A percentile compares a stretch with the other conserved stretches of the same genome.
phyloP scores from a whole-genome alignment of 2,888 invertebrate species.

The Trachelus iudaicus region DNA sequence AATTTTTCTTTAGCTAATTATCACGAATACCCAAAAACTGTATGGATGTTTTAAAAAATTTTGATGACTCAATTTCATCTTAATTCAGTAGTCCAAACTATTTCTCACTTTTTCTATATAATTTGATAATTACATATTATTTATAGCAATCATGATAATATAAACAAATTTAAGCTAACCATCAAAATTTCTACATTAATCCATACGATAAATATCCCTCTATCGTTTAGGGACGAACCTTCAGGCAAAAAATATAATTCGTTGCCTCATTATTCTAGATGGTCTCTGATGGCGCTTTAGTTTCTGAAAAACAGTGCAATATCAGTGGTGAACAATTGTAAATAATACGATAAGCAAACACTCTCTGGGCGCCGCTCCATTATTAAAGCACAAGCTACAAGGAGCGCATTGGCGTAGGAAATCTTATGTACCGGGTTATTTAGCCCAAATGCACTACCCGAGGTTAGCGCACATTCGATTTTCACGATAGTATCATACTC shows the following conservation, averaged over 20 bases:
- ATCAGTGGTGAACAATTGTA: not conserved
- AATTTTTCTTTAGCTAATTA: not conserved
- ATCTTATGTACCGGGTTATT: not conserved
- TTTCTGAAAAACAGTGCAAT: not conserved
- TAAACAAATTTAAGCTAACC: not conserved
- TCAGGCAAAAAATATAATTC: not conserved
- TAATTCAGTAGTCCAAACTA: not conserved
- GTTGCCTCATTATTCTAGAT: not conserved
- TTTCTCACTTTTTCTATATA: not conserved
- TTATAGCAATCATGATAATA: not conserved
- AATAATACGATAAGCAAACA: conserved; percentile 53
- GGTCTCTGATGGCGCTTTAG: not conserved
- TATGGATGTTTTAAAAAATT: not conserved
- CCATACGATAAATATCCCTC: not conserved
- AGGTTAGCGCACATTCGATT: not conserved
- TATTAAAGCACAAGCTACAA: conserved; percentile 52
- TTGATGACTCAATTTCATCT: not conserved
- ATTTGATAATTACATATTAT: not conserved
- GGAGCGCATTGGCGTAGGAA: conserved; percentile 16
- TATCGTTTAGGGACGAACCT: not conserved
- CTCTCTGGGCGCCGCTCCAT: conserved; percentile 49
- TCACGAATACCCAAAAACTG: not conserved
- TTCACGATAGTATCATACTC: not conserved
- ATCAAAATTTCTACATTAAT: not conserved
- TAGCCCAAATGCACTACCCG: not conserved